Evolutionary conservation across 2,888 invertebrate genomes (phyloP).

Genomic region (Asteroscopus sphinx): DNA sequence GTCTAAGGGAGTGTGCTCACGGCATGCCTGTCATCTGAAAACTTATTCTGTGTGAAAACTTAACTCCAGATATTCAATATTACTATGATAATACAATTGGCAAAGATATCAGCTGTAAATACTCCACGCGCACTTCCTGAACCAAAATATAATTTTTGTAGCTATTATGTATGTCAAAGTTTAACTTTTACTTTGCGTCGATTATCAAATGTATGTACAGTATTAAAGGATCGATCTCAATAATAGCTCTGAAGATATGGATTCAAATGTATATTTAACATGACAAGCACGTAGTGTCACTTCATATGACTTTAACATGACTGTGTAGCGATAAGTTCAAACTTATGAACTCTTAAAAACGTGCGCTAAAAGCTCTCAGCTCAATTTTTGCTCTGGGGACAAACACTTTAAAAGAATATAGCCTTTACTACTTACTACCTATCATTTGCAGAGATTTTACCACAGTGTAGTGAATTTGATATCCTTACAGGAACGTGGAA

Average conservation of each 20-base stretch:
- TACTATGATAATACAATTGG: too few species aligned
- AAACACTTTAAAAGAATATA: conserved; percentile 21
- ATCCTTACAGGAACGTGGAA: conserved; percentile 12
- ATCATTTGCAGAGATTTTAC: conserved; percentile 32
- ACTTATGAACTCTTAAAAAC: conserved; percentile 8
- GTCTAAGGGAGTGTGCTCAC: background rate
- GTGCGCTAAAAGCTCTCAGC: conserved; percentile 15
- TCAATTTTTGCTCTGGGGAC: conserved; percentile 9
- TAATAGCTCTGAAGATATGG: background rate
- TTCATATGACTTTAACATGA: conserved; percentile 16
- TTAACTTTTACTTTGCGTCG: too few species aligned
- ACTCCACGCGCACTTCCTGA: too few species aligned
- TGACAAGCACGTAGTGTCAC: conserved; percentile 5
- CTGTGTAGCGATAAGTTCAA: too few species aligned
- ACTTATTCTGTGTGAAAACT: too few species aligned
- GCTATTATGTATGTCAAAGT: too few species aligned
- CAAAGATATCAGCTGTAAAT: too few species aligned
- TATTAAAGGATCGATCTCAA: too few species aligned
- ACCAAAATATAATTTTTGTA: too few species aligned
- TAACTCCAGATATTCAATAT: too few species aligned
- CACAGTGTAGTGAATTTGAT: conserved; percentile 19
- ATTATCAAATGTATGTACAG: too few species aligned
- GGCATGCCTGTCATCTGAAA: background rate
- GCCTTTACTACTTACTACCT: conserved; percentile 27
- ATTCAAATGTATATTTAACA: background rate